Percentiles rank a stretch among this genome's conserved stretches.
Evolutionary conservation across 2,797 vertebrate species (phyloP).

Genomic region (Tapera naevia): DNA sequence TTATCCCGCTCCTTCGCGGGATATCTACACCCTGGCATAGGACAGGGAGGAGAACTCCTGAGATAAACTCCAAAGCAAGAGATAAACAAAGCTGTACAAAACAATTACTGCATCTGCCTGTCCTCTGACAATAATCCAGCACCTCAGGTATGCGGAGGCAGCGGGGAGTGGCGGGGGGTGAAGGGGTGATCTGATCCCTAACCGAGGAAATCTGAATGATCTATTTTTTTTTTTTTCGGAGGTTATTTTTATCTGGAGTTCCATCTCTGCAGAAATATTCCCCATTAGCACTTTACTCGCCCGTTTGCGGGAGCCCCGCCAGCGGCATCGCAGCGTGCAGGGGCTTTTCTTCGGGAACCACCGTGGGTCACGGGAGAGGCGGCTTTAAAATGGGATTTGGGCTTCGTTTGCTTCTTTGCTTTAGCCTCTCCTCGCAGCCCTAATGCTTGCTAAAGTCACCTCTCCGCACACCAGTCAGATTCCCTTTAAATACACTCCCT

Average conservation of each 20-base stretch:
- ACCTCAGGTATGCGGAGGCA: constrained; percentile 32
- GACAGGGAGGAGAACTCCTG: not conserved
- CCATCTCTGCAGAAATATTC: not conserved
- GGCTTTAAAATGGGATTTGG: not conserved
- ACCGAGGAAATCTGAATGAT: not conserved
- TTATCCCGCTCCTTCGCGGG: not conserved
- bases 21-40: not conserved
- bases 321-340: not conserved
- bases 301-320: not conserved
- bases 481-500: not conserved
- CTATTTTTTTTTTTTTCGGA: not conserved
- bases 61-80: not conserved
- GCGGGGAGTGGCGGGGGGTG: not conserved
- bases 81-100: constrained; percentile 48
- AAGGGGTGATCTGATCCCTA: not conserved
- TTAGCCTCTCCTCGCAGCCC: not conserved
- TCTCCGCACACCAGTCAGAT: not conserved
- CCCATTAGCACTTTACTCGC: not conserved
- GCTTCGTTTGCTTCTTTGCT: not conserved
- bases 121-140: constrained; percentile 51
- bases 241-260: constrained; percentile 24
- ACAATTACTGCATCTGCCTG: constrained; percentile 41
- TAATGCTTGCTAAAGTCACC: not conserved
- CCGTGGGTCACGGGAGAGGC: not conserved
- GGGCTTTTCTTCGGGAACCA: not conserved